Percentiles rank a stretch among this genome's conserved stretches.
phyloP scores from a whole-genome alignment of 1,140 invertebrate species.

The Bombus breviceps region DNA sequence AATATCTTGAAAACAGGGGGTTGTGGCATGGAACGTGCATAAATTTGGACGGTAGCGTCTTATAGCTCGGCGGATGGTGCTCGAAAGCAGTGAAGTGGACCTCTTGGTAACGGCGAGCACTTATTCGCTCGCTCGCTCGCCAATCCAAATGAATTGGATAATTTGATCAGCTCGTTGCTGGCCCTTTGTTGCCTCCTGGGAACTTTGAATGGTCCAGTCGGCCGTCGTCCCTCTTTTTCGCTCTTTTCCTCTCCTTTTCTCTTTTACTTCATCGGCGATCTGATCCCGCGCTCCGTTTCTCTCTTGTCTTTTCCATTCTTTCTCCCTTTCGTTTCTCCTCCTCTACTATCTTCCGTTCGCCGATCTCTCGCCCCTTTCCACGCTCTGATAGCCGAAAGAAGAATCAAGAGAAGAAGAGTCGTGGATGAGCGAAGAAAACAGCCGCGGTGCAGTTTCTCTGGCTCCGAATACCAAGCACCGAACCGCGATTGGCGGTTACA shows the following conservation, averaged over 20 bases:
- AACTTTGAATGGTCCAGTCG: slow-evolving; percentile 81
- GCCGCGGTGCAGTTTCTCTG: neutral
- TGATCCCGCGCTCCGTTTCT: slow-evolving; percentile 38
- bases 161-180: slow-evolving; percentile 83
- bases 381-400: slow-evolving; percentile 60
- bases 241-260: slow-evolving; percentile 56
- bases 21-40: slow-evolving; percentile 69
- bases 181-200: slow-evolving; percentile 83
- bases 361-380: slow-evolving; percentile 43
- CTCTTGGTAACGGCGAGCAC: slow-evolving; percentile 72
- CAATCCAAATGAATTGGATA: slow-evolving; percentile 83
- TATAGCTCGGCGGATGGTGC: slow-evolving; percentile 67
- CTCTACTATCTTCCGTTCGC: neutral
- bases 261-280: slow-evolving; percentile 15
- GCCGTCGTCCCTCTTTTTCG: slow-evolving; percentile 71
- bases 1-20: neutral
- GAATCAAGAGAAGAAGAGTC: slow-evolving; percentile 52
- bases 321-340: slow-evolving; percentile 34
- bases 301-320: slow-evolving; percentile 67
- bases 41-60: slow-evolving; percentile 74
- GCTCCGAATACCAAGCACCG: neutral
- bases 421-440: slow-evolving; percentile 55
- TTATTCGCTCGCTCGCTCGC: slow-evolving; percentile 79
- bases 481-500: slow-evolving; percentile 24
- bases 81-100: slow-evolving; percentile 67